These are phyloP conservation scores for Nipponia nippon DNA, from an alignment of 2,113 vertebrate genomes.

Conservation along the genomic window DNA sequence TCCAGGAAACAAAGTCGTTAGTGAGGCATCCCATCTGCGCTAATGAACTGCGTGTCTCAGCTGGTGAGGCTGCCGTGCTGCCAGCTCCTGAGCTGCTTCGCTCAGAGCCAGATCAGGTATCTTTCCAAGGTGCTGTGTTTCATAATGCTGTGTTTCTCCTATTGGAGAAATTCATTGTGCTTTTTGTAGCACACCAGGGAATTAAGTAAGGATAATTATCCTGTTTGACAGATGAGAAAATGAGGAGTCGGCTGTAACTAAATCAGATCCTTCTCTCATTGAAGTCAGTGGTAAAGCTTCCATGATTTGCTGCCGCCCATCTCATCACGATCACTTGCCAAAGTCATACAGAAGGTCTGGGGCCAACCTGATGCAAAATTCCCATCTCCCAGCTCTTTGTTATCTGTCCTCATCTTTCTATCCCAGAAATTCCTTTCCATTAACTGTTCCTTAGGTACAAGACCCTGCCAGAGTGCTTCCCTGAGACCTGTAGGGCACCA, in stretches of 20 bases:
- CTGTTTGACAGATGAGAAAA: neutral
- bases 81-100: neutral
- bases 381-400: neutral
- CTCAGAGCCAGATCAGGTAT: neutral
- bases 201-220: neutral
- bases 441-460: neutral
- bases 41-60: neutral
- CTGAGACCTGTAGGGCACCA: neutral
- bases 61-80: neutral
- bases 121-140: neutral
- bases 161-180: neutral
- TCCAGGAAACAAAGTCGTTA: neutral
- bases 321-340: neutral
- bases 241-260: neutral
- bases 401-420: neutral
- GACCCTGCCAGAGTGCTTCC: neutral
- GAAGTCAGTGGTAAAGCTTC: neutral
- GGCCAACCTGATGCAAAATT: neutral
- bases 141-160: neutral
- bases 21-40: accelerated
- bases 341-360: neutral
- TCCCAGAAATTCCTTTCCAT: neutral
- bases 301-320: neutral
- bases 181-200: neutral
- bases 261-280: neutral